Evolutionary conservation across 1,140 invertebrate genomes (phyloP).

Genomic region (Achroia grisella): DNA sequence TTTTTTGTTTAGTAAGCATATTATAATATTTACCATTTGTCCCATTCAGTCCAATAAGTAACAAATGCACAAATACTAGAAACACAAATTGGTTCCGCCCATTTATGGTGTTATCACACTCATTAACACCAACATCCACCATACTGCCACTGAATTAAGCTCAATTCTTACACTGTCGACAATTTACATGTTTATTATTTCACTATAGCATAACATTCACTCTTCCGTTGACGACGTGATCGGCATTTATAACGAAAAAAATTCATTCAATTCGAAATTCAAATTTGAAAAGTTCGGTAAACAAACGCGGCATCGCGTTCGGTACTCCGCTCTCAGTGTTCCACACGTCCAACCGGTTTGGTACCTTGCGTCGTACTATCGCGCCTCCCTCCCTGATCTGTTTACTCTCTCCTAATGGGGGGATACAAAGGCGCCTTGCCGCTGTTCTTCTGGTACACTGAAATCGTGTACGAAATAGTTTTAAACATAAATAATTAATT

Average conservation of each 20-base stretch:
- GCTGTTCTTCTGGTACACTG: constrained; percentile 48
- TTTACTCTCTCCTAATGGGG: constrained; percentile 65
- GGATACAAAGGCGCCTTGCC: constrained; percentile 49
- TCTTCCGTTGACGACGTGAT: constrained; percentile 11
- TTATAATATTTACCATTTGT: constrained; percentile 60
- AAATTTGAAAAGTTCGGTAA: constrained; percentile 44
- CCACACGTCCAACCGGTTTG: constrained; percentile 43
- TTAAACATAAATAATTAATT: no score
- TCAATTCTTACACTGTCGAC: constrained; percentile 43
- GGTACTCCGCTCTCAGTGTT: constrained; percentile 14
- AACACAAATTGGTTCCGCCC: constrained; percentile 67
- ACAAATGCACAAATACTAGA: constrained; percentile 65
- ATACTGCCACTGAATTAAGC: constrained; percentile 62
- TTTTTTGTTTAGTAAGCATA: background rate
- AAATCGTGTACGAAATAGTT: no score
- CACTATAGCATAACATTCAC: constrained; percentile 20
- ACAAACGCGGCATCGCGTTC: constrained; percentile 41
- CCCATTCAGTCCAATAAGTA: constrained; percentile 65
- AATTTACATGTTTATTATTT: constrained; percentile 58
- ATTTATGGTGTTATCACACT: constrained; percentile 64
- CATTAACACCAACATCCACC: constrained; percentile 67
- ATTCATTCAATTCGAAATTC: constrained; percentile 31
- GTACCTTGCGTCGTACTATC: constrained; percentile 60
- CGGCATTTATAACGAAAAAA: constrained; percentile 12
- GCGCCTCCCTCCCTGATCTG: constrained; percentile 58